phyloP scores from a whole-genome alignment of 2,888 invertebrate genomes.

The Callyntrura guangdongensis region DNA sequence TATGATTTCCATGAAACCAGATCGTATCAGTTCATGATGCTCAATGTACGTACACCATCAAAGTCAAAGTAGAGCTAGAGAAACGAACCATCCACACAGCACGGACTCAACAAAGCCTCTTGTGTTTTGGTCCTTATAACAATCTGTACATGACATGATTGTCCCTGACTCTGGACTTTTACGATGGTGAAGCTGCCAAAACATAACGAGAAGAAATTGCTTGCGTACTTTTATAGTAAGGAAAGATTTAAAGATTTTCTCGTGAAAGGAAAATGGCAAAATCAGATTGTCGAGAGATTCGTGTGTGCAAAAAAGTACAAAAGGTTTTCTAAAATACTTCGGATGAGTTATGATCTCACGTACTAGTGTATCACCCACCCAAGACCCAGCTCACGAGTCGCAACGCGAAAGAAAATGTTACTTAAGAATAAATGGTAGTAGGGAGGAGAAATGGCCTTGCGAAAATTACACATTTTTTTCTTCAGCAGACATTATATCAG shows the following conservation, averaged over 20 bases:
- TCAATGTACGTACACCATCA: neutral
- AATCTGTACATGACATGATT: neutral
- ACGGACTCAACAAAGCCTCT: neutral
- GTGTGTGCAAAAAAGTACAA: slow-evolving; percentile 16
- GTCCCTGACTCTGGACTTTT: slow-evolving; percentile 35
- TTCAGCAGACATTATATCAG: slow-evolving; percentile 12
- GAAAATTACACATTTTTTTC: slow-evolving; percentile 36
- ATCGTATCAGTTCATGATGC: too few relatives aligned
- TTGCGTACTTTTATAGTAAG: neutral
- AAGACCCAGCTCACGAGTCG: too few relatives aligned
- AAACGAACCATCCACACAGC: neutral
- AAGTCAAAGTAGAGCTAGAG: neutral
- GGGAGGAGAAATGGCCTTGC: slow-evolving; percentile 42
- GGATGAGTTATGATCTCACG: slow-evolving; percentile 56
- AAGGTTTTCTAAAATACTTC: slow-evolving; percentile 40
- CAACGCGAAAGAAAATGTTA: slow-evolving; percentile 18
- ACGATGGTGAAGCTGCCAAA: slow-evolving; percentile 20
- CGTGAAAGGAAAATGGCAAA: neutral
- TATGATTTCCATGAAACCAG: neutral
- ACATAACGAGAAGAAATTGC: neutral
- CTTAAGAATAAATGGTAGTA: slow-evolving; percentile 22
- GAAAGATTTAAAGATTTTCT: neutral
- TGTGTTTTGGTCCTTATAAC: neutral
- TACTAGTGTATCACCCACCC: neutral
- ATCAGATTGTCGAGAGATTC: neutral